A percentile compares a stretch with the other conserved stretches of the same genome.
Evolutionary conservation across 2,113 vertebrate species (phyloP).

Genomic region (Python bivittatus): DNA sequence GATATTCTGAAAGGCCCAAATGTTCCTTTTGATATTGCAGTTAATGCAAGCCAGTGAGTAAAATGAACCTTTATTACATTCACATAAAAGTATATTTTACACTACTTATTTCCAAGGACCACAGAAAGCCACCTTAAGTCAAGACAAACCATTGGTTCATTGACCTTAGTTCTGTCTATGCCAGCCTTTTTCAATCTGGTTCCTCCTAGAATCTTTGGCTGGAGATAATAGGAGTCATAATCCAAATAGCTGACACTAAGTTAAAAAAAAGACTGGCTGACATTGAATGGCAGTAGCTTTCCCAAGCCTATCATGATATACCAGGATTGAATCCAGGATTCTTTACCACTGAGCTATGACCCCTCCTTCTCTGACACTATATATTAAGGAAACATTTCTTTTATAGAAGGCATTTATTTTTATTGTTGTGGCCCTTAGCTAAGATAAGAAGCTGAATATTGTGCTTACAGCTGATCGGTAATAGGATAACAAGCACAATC

Average conservation of each 20-base stretch:
- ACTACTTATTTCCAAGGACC: neutral
- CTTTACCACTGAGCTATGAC: neutral
- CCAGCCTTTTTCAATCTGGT: neutral
- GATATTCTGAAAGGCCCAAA: constrained; percentile 80
- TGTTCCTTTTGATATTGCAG: constrained; percentile 63
- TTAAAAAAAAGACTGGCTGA: neutral
- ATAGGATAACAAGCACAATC: neutral
- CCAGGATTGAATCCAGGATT: no score
- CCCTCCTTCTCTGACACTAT: neutral
- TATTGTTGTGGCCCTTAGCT: neutral
- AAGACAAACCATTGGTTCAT: neutral
- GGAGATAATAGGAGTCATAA: neutral
- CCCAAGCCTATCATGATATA: neutral
- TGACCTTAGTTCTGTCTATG: neutral
- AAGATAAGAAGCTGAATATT: neutral
- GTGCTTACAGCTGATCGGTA: neutral
- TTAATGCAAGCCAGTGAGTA: constrained; percentile 74
- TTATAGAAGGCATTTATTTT: neutral
- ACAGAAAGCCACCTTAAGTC: neutral
- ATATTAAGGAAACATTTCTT: neutral
- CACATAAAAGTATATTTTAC: neutral
- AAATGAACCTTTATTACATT: neutral
- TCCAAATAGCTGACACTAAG: neutral
- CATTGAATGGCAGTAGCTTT: neutral
- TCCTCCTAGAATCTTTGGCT: neutral